Evolutionary conservation across 2,888 invertebrate genomes (phyloP).

Genomic region (Pegoplata infirma): DNA sequence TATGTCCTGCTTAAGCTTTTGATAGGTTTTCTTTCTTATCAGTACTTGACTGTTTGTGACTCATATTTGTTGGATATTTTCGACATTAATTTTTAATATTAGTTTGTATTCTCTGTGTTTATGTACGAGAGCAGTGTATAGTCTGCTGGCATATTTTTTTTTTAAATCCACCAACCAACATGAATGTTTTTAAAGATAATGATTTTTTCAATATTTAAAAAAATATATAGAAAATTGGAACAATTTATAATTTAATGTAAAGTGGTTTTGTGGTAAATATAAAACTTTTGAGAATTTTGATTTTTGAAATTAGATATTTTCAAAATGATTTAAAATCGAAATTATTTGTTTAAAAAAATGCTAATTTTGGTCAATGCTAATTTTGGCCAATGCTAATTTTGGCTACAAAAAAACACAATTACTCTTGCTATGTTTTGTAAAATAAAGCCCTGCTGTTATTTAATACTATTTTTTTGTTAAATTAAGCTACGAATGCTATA

Average conservation of each 20-base stretch:
- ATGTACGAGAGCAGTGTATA: constrained; percentile 26
- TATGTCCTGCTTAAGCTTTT: constrained; percentile 59
- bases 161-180: constrained; percentile 46
- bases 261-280: too few species aligned
- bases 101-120: constrained; percentile 24
- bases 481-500: too few species aligned
- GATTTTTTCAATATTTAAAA: constrained; percentile 4
- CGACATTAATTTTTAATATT: constrained; percentile 49
- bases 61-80: constrained; percentile 62
- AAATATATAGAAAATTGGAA: neutral
- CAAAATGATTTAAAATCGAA: too few species aligned
- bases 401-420: too few species aligned
- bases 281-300: too few species aligned
- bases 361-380: too few species aligned
- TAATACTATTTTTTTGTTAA: too few species aligned
- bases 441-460: too few species aligned
- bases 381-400: too few species aligned
- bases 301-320: too few species aligned
- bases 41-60: constrained; percentile 61
- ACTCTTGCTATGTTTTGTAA: too few species aligned
- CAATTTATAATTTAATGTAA: neutral
- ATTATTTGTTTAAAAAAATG: too few species aligned
- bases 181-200: constrained; percentile 47
- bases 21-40: constrained; percentile 64
- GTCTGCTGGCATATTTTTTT: constrained; percentile 54